Percentiles rank a stretch among this genome's conserved stretches.
phyloP scores from a whole-genome alignment of 2,797 vertebrate species.

The Chrosomus eos region DNA sequence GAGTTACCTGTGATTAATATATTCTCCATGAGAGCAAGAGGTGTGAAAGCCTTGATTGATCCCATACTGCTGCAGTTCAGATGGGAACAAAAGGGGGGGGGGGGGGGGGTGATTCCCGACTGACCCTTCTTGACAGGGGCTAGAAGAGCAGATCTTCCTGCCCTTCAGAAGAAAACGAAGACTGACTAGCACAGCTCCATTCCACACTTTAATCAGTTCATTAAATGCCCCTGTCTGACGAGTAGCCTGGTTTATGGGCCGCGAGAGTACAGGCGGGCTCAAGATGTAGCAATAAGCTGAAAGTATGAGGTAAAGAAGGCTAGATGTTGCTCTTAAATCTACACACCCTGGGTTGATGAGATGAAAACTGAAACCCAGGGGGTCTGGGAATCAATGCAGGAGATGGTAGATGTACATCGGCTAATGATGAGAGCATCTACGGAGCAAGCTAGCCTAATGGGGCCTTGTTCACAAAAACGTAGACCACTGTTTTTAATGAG shows the following conservation, averaged over 20 bases:
- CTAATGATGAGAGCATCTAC: constrained; percentile 45
- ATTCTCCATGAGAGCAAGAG: constrained; percentile 49
- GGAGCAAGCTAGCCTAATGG: constrained; percentile 19
- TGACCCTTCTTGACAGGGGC: constrained; percentile 48
- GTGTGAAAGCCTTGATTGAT: constrained; percentile 56
- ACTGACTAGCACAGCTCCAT: constrained; percentile 9
- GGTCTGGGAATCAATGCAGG: constrained; percentile 42
- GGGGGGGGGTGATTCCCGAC: constrained; percentile 47
- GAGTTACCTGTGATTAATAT: constrained; percentile 77
- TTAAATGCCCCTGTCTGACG: constrained; percentile 37
- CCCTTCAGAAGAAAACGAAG: constrained; percentile 17
- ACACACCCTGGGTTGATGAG: constrained; percentile 32
- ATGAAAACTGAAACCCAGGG: constrained; percentile 30
- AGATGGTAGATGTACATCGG: constrained; percentile 48
- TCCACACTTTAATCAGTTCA: constrained; percentile 47
- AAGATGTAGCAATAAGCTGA: constrained; percentile 48
- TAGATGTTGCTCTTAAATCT: constrained; percentile 32
- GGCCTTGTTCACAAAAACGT: constrained; percentile 28
- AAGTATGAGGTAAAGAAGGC: constrained; percentile 40
- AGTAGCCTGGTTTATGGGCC: constrained; percentile 39
- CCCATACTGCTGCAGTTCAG: constrained; percentile 47
- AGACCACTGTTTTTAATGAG: constrained; percentile 33
- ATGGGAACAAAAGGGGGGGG: constrained; percentile 48
- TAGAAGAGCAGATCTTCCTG: constrained; percentile 29
- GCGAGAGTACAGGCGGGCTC: neutral